Conservation (phyloP, 2,113 vertebrate species). For the Chunga burmeisteri region DNA sequence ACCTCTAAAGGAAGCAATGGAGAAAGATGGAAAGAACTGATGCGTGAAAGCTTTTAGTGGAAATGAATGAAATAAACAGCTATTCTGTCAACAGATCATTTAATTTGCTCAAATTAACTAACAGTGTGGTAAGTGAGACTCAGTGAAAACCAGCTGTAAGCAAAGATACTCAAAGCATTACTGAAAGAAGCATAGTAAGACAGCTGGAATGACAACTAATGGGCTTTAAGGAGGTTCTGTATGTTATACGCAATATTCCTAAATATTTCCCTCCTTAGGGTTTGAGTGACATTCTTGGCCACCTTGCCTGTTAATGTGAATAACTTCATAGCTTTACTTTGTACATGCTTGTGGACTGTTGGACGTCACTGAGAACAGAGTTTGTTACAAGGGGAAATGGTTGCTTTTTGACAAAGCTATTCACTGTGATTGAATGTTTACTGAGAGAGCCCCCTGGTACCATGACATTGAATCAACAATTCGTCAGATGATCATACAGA, state of each 20-base stretch:
- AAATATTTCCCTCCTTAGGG: neutral
- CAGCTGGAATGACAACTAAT: neutral
- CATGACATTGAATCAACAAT: neutral
- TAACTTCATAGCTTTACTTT: neutral
- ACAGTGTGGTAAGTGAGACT: neutral
- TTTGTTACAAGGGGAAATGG: neutral
- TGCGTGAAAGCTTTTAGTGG: neutral
- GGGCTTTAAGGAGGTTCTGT: neutral
- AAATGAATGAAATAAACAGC: conserved; percentile 31
- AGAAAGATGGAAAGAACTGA: neutral
- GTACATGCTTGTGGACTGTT: neutral
- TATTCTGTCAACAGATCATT: conserved; percentile 17
- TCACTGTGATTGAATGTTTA: neutral
- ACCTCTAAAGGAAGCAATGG: neutral
- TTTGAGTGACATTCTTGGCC: neutral
- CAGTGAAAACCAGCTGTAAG: neutral
- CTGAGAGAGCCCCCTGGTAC: neutral
- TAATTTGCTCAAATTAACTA: conserved; percentile 12
- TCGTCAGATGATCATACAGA: neutral
- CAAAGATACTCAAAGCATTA: neutral
- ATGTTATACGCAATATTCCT: neutral
- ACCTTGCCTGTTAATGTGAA: neutral
- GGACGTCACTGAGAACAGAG: neutral
- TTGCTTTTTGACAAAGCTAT: neutral
- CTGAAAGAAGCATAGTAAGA: neutral